A percentile compares a stretch with the other conserved stretches of the same genome.
Conservation (phyloP, 2,113 vertebrate genomes). For the Lycaon pictus region DNA sequence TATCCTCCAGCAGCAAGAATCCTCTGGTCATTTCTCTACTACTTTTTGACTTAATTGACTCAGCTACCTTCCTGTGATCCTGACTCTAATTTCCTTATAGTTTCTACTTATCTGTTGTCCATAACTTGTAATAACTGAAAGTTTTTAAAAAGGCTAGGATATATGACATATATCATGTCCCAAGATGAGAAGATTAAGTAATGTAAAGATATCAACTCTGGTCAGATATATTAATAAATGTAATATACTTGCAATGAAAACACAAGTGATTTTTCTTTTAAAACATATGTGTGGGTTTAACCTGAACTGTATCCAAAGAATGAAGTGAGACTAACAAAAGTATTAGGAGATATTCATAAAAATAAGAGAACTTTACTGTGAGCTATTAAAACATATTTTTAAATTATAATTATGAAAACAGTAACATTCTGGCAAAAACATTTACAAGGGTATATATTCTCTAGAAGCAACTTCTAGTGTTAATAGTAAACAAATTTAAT, state of each 20-base stretch:
- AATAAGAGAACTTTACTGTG: neutral
- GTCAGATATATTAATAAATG: neutral
- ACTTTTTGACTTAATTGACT: neutral
- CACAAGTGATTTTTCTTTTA: neutral
- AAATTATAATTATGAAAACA: neutral
- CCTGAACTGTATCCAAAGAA: neutral
- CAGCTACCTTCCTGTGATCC: neutral
- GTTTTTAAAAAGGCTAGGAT: neutral
- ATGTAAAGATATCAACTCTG: neutral
- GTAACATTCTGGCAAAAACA: neutral
- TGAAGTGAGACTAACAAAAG: neutral
- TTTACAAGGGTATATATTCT: neutral
- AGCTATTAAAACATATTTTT: neutral
- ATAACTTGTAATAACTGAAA: neutral
- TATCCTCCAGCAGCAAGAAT: neutral
- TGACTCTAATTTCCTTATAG: neutral
- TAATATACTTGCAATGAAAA: neutral
- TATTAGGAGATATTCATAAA: neutral
- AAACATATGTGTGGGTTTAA: neutral
- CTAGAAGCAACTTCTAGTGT: neutral
- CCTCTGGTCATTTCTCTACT: neutral
- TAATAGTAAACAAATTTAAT: neutral
- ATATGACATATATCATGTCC: neutral
- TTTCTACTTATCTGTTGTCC: neutral
- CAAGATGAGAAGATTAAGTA: neutral